Conservation (phyloP, 2,888 invertebrate species). For the Trissolcus brochymenae region DNA sequence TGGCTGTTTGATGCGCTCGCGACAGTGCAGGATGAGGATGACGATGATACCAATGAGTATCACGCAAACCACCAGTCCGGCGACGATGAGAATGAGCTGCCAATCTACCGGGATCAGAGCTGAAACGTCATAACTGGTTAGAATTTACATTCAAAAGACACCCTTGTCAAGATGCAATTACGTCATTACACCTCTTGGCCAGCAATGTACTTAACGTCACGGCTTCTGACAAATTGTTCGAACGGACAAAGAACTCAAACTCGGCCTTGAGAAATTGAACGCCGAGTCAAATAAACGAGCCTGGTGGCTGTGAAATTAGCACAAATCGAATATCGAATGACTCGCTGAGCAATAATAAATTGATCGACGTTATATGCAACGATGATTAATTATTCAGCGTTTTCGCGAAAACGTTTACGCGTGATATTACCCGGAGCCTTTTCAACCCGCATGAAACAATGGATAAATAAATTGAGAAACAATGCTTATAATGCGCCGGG, state of each 20-base stretch:
- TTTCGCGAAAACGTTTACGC: too few relatives aligned
- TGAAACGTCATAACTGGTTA: constrained; percentile 72
- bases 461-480: constrained; percentile 45
- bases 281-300: background rate
- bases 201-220: constrained; percentile 29
- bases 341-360: too few relatives aligned
- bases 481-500: constrained; percentile 37
- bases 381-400: too few relatives aligned
- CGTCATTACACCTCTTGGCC: constrained; percentile 20
- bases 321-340: too few relatives aligned
- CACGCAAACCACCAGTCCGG: constrained; percentile 90
- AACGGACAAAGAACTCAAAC: background rate
- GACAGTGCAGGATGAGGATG: constrained; percentile 90
- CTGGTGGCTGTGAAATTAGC: too few relatives aligned
- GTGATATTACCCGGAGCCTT: background rate
- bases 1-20: constrained; percentile 75
- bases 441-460: constrained; percentile 21
- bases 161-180: constrained; percentile 34
- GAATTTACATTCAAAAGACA: constrained; percentile 54
- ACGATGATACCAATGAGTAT: constrained; percentile 90
- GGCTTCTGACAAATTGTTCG: constrained; percentile 25
- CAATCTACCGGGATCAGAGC: constrained; percentile 77
- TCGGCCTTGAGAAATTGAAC: too few relatives aligned
- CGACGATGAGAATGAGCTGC: constrained; percentile 82
- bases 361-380: too few relatives aligned